Percentiles rank a stretch among this genome's conserved stretches.
These are phyloP conservation scores for Mythimna ferrago DNA, from an alignment of 2,888 invertebrate genomes.

Conservation along the genomic window DNA sequence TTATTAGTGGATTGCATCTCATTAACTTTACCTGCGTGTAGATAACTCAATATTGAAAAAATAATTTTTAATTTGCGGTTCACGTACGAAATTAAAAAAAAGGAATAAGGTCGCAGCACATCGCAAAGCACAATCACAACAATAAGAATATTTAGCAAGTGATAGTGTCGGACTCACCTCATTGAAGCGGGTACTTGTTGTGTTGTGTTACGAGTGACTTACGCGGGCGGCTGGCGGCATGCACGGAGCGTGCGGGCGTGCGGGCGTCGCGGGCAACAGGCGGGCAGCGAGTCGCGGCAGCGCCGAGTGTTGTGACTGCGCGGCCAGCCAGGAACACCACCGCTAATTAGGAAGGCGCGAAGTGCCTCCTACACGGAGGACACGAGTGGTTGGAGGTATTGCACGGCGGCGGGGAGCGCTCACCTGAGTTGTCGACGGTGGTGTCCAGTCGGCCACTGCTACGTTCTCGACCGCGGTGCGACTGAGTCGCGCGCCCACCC, in stretches of 20 bases:
- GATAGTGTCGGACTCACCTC: slow-evolving; percentile 74
- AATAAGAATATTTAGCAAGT: slow-evolving; percentile 15
- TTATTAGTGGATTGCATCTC: slow-evolving; percentile 44
- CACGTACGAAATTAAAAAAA: slow-evolving; percentile 12
- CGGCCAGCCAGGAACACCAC: slow-evolving; percentile 62
- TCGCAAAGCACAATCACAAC: slow-evolving; percentile 69
- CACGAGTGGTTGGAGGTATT: slow-evolving; percentile 46
- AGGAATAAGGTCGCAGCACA: slow-evolving; percentile 39
- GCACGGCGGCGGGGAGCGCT: slow-evolving; percentile 63
- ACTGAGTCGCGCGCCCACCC: slow-evolving; percentile 83
- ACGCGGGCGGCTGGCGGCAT: slow-evolving; percentile 64
- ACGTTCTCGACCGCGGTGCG: slow-evolving; percentile 76
- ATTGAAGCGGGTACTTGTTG: slow-evolving; percentile 72
- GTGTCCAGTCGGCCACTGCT: slow-evolving; percentile 71
- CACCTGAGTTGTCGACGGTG: slow-evolving; percentile 69
- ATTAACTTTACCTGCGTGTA: slow-evolving; percentile 43
- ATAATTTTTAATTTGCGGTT: slow-evolving; percentile 15
- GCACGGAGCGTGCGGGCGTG: slow-evolving; percentile 63
- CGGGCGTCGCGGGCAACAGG: slow-evolving; percentile 68
- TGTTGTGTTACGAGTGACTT: slow-evolving; percentile 69
- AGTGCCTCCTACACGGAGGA: slow-evolving; percentile 33
- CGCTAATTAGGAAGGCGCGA: slow-evolving; percentile 64
- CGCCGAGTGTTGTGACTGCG: slow-evolving; percentile 65
- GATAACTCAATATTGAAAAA: slow-evolving; percentile 41
- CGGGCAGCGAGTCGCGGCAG: slow-evolving; percentile 64